Evolutionary conservation across 2,888 invertebrate genomes (phyloP), one percentile per base, ranked within the genome.

Genomic region (Andricus quercusramuli): DNA sequence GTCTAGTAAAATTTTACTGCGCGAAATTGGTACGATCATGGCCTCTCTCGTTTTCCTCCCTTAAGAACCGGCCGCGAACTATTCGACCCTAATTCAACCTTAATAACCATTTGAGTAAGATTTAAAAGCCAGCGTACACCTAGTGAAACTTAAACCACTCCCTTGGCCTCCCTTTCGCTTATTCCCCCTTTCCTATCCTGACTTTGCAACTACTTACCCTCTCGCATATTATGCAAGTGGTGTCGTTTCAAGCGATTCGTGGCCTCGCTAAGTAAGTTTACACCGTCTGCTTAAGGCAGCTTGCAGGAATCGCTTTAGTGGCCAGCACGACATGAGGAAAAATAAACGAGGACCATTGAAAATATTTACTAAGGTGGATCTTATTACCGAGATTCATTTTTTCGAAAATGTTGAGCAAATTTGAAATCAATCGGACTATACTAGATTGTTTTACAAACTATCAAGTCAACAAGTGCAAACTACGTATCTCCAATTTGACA

Each of bases 21-120:
- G 66, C 66, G 25, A 78, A 79, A 80, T 66, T 77, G 79, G 41
- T 22, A 59, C 11, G 37, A 47, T 44, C n/a, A 68, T 15, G 13
- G 22, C 32, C 64, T 68, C 67, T 20, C 32, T 77, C 82, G 66
- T 79, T 78, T 80, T 32, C 70, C n/a, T 77, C 76, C 78, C 80
- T 70, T 62, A 64, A 68, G 66, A 80, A 44, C 74, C 74, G 79
- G 83, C 81, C 78, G 70, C 62, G 44, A 59, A 70, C 47, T 76
- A 79, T 67, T 64, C 82, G 76, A 80, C 80, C 83, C 85, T 88
- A 88, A 90, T 87, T 89, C 84, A 78, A 82, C 81, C 83, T 88
- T 88, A 87, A 89, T 87, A 88, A 87, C 82, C 85, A 85, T 84
- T 86, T 86, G 88, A 90, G 86, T 87, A 88, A 83, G 89, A 89